Evolutionary conservation across 2,113 vertebrate genomes (phyloP), one percentile per base, ranked within the genome.

Genomic region (Turnix velox): DNA sequence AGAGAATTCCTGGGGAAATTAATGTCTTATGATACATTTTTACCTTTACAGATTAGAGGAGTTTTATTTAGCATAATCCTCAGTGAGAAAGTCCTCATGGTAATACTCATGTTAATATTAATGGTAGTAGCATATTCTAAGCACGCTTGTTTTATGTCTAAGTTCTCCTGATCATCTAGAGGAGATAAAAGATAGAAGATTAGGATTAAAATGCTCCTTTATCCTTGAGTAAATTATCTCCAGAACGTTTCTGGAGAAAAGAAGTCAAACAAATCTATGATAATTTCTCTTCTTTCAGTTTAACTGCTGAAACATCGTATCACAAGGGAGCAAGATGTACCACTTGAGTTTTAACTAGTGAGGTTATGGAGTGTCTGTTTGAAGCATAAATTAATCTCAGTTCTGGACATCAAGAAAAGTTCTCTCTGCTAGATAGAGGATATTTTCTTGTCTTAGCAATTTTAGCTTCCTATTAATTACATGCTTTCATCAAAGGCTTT

Each of bases 81-180:
- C 16, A 51, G 4, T 46, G n/a, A 52, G 7, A 10, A 5, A 49
- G 43, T 11, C 15, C 72, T 72, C 12, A 40, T 10, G 6, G 6
- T 51, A 12, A 43, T 49, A 57, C 13, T 31, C 22, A n/a, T n/a
- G n/a, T n/a, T 27, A 14, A 5, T 82, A 10, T 39, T 48, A 55
- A 10, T 2, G 12, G 31, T 1, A 39, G 22, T 49, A 35, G 35
- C 22, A 51, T 66, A 66, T 18, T 39, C 4, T 51, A 65, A 49
- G 10, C 7, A 45, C 5, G 10, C 3, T 18, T 7, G 4, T 14
- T 37, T 22, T 8, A 37, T 4, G 14, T 1, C 18, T 51, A 10
- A 51, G 31, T n/a, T 23, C 31, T 86, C 15, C 18, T 72, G 24
- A 45, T 43, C 14, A 48, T 66, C 39, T 17, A 58, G 31, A 65